Evolutionary conservation across 2,113 vertebrate genomes (phyloP).

Genomic region (Grammomys dolichurus): DNA sequence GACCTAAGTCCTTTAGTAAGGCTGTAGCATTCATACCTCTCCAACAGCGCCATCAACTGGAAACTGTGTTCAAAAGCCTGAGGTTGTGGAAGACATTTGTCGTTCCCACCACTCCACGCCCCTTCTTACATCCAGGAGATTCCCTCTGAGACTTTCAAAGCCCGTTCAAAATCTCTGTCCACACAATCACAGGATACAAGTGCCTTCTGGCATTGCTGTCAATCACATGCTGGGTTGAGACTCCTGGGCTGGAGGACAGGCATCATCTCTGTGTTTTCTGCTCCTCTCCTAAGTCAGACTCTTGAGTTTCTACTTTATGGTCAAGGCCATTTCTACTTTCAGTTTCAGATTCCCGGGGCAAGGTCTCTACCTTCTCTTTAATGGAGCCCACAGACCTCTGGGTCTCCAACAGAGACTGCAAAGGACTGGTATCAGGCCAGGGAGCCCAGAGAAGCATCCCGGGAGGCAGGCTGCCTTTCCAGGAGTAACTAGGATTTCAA

Average conservation of each 20-base stretch:
- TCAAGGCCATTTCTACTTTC: not conserved
- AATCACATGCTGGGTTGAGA: rapidly evolving
- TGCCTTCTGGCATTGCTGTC: not conserved
- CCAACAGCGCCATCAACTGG: not conserved
- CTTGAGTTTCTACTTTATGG: not conserved
- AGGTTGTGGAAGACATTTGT: not conserved
- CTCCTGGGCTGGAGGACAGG: not conserved
- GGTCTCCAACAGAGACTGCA: not conserved
- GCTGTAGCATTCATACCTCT: too few relatives aligned
- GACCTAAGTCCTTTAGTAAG: not conserved
- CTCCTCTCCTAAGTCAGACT: not conserved
- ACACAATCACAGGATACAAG: too few relatives aligned
- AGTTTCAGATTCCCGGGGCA: not conserved
- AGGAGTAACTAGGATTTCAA: conserved; percentile 38
- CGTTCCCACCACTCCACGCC: not conserved
- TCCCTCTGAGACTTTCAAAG: not conserved
- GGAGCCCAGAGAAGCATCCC: not conserved
- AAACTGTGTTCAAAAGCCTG: not conserved
- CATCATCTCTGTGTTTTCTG: not conserved
- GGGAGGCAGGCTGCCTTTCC: not conserved
- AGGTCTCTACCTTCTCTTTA: conserved; percentile 52
- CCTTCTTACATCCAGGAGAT: not conserved
- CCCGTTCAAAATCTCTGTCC: not conserved
- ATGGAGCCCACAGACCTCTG: conserved; percentile 34
- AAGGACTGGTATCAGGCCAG: not conserved